phyloP scores from a whole-genome alignment of 2,797 vertebrate species.

The Perodicticus potto region DNA sequence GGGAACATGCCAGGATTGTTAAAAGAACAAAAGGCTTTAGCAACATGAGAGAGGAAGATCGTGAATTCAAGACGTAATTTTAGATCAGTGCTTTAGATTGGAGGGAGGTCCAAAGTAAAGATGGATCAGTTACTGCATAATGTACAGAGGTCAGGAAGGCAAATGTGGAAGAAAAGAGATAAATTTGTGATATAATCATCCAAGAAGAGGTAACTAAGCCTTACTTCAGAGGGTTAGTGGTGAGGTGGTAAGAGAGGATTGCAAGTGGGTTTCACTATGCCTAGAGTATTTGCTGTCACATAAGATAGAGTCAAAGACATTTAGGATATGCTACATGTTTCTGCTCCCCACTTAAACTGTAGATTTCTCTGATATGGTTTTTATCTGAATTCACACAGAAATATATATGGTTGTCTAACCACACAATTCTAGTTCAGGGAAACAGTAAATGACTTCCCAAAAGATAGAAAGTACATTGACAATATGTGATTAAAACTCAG shows the following conservation, averaged over 20 bases:
- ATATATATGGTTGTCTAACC: background rate
- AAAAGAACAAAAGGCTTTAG: background rate
- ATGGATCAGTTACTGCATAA: no score
- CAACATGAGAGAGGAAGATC: background rate
- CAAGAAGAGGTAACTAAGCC: background rate
- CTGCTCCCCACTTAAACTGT: background rate
- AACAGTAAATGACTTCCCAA: background rate
- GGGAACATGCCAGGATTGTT: background rate
- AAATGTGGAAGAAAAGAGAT: background rate
- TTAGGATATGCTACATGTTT: background rate
- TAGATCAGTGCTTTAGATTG: background rate
- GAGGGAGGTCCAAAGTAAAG: rapidly evolving
- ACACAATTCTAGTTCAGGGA: background rate
- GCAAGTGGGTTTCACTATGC: background rate
- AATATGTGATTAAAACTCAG: background rate
- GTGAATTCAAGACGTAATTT: background rate
- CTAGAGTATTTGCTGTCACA: background rate
- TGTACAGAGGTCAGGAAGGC: background rate
- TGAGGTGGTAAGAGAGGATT: rapidly evolving
- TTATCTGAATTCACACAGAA: no score
- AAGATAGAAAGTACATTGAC: background rate
- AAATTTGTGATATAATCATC: no score
- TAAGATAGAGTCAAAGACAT: background rate
- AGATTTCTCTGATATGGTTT: background rate
- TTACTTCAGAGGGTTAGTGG: background rate